Base-by-base conservation (phyloP, 1,140 invertebrate species). In the Ceratosolen fusciceps region DNA sequence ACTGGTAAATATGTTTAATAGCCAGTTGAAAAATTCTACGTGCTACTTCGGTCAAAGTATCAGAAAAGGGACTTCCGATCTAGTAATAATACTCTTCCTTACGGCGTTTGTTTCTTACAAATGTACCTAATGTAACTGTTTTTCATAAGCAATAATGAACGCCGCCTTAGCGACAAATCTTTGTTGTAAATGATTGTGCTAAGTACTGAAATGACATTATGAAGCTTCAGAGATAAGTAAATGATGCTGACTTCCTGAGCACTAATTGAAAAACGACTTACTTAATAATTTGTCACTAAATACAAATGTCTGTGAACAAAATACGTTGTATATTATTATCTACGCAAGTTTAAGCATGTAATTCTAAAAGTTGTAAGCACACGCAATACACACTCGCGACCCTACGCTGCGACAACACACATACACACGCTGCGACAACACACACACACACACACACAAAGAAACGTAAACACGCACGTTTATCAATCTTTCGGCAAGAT, bases 141-240 rank as follows among this genome's bases (percentile, higher is more conserved):
- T 70, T 79, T 80, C 24, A 58, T 58, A 74, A 80, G 78, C 78
- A 80, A 80, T 80, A 80, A 80, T 60, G 58, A 75, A 75, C 54
- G 72, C 39, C 54, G 52, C 65, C 39, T 74, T 74, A 75, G 78
- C 37, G 34, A 75, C 75, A 75, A 34, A 80, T 75, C 9, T 71
- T 74, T 37, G 21, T 65, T 74, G 54, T 74, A 54, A 65, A 80
- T 65, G 19, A 47, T 74, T 74, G 49, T 74, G 56, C 62, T 68
- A 74, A 74, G 60, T 49, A 72, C 62, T 79, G 62, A 79, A 74
- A 72, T 73, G 29, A 47, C 65, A 43, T 80, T 60, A 60, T 70
- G 39, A 75, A 39, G 52, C 73, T 80, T 70, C 49, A 34, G 47
- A 75, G 24, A 34, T 58, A 75, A 74, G 68, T 68, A 73, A 39